Evolutionary conservation across 1,140 invertebrate species (phyloP), one percentile per base, ranked within the genome.

Genomic region (Drosophila miranda): DNA sequence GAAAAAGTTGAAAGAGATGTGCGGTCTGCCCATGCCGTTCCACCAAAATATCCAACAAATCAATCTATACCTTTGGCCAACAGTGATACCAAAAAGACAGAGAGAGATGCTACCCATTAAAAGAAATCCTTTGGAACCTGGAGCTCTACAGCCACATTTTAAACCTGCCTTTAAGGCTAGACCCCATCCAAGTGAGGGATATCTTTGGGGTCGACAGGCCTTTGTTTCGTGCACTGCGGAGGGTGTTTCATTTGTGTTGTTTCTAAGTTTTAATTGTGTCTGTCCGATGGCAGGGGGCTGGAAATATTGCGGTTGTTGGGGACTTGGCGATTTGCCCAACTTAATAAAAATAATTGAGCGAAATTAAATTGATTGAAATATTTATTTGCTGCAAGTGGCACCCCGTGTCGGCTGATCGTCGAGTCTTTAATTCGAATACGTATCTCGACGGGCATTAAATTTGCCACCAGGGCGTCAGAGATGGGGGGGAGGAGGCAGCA

Each of bases 221-320:
- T 7, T 58, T 68, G 45, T 73, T 43, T 60, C 26, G 23, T 16
- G 42, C n/a, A 46, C 38, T 28, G 42, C 9, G 4, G 30, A 3
- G 26, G 42, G 57, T 30, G 46, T 45, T 69, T 69, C 51, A 63
- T 74, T 75, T 75, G 54, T 58, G 69, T 77, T 77, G 62, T 55
- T 75, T 59, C 38, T 53, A 62, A 70, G 60, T 69, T 74, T 79
- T 59, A 69, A 81, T 81, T 77, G 57, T 49, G 49, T 43, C 68
- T 80, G 67, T 68, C 43, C 64, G 14, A 30, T 34, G n/a, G 49
- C 11, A 21, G 52, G 19, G 19, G 28, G 9, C 6, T 9, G 26
- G 21, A 16, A 21, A 30, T 34, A 28, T 26, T 14, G 30, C 34
- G 28, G 11, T 38, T 11, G 34, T 13, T 13, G 30, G 41, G 11